phyloP scores from a whole-genome alignment of 2,888 invertebrate species.

The Platypus cylindrus region DNA sequence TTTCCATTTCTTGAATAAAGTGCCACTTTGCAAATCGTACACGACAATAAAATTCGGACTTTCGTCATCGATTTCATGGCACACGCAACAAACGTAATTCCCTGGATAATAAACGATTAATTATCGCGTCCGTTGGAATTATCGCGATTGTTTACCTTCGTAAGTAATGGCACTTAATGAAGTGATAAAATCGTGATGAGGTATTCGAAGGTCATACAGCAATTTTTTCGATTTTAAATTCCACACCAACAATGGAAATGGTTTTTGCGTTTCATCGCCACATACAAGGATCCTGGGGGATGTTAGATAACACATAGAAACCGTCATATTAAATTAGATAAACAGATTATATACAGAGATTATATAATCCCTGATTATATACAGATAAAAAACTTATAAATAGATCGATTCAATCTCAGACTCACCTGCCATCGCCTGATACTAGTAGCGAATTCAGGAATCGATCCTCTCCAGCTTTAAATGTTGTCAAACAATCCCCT shows the following conservation, averaged over 20 bases:
- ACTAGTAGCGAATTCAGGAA: conserved; percentile 79
- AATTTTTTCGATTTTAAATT: conserved; percentile 72
- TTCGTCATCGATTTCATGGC: conserved; percentile 59
- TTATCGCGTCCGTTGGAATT: conserved; percentile 4
- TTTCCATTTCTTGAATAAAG: conserved; percentile 85
- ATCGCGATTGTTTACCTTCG: too few species aligned
- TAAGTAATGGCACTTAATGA: conserved; percentile 72
- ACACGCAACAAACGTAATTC: conserved; percentile 59
- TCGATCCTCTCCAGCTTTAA: conserved; percentile 82
- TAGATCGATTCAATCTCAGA: too few species aligned
- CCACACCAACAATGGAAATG: conserved; percentile 83
- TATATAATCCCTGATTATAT: too few species aligned
- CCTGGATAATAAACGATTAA: conserved; percentile 31
- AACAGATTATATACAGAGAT: too few species aligned
- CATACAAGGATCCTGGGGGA: conserved; percentile 72
- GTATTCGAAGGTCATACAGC: conserved; percentile 75
- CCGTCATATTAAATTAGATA: too few species aligned
- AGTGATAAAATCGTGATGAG: conserved; percentile 80
- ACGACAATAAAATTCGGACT: conserved; percentile 82
- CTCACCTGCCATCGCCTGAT: conserved; percentile 72
- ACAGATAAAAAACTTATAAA: too few species aligned
- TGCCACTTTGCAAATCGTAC: conserved; percentile 81
- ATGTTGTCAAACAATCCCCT: conserved; percentile 73
- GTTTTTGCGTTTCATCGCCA: conserved; percentile 86
- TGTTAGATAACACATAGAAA: too few species aligned